Evolutionary conservation across 2,888 invertebrate genomes (phyloP), one percentile per base, ranked within the genome.

Genomic region (Campoletis raptor): DNA sequence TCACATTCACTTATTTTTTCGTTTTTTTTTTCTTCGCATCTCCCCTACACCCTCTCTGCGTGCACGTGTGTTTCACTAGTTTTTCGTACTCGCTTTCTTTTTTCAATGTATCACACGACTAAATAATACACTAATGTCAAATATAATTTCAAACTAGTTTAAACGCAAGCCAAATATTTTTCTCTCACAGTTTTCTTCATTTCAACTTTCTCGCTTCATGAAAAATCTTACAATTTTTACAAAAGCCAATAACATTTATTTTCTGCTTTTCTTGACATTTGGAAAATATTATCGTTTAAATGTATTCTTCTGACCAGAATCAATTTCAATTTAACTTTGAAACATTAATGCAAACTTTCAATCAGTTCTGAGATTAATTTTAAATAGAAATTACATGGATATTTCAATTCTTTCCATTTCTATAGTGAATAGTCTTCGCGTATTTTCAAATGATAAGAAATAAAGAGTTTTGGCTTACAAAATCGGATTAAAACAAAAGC

Each of bases 71-170:
- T 54, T 54, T 21, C 54, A 21, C 54, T 54, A 4, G 1, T 57
- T 57, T 57, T 57, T 24, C 57, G 21, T 10, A 57, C 40, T 57
- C 21, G 42, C 9, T 76, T 76, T 18, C 24, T 37, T 73, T 57
- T 73, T 12, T 42, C 73, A 74, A 52, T 54, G 52, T 40, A 40
- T 74, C 15, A 57, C 57, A 36, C 12, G n/a, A 37, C 21, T 9
- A 30, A 30, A 61, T 30, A 12, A 24, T 74, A 15, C 24, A 57
- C 74, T 15, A 40, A 74, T 74, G 21, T 61, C 24, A 73, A 73
- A 54, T 40, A 21, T 12, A 21, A 15, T 21, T 24, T 57, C 37
- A 40, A 21, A 36, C 10, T 21, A 4, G 40, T 24, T 69, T 45
- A 45, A 69, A 69, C 69, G 24, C 8, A 12, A 10, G 24, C 5